phyloP scores from a whole-genome alignment of 2,888 invertebrate genomes.

The Julus scanicus region DNA sequence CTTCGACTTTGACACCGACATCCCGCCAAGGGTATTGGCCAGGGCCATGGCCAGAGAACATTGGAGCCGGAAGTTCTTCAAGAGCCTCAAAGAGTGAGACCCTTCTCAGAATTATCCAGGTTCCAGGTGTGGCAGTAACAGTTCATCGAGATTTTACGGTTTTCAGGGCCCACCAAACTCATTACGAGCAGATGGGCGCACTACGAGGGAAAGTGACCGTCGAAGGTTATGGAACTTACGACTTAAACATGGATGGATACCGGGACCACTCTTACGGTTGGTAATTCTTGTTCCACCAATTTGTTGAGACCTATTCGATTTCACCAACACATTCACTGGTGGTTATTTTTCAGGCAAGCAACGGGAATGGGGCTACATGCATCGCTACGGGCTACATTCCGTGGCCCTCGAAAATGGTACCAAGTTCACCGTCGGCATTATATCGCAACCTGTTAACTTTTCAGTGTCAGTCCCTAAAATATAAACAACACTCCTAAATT shows the following conservation, averaged over 20 bases:
- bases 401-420: slow-evolving; percentile 78
- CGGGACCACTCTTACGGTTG: slow-evolving; percentile 83
- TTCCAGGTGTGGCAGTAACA: background rate
- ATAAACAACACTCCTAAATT: too few species aligned
- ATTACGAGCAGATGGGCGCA: slow-evolving; percentile 84
- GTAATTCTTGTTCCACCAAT: slow-evolving; percentile 54
- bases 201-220: slow-evolving; percentile 73
- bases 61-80: slow-evolving; percentile 78
- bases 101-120: background rate
- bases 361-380: slow-evolving; percentile 79
- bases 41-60: slow-evolving; percentile 79
- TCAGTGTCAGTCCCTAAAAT: slow-evolving; percentile 67
- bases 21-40: slow-evolving; percentile 75
- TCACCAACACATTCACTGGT: background rate
- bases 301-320: too few species aligned
- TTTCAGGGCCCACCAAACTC: slow-evolving; percentile 79
- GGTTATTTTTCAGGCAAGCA: slow-evolving; percentile 70
- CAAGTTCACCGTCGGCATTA: slow-evolving; percentile 76
- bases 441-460: slow-evolving; percentile 79
- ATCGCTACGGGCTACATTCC: slow-evolving; percentile 82
- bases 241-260: slow-evolving; percentile 74
- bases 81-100: slow-evolving; percentile 72
- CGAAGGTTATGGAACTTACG: slow-evolving; percentile 68
- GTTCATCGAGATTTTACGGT: slow-evolving; percentile 59
- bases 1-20: slow-evolving; percentile 81